Percentiles rank a stretch among this genome's conserved stretches.
These are phyloP conservation scores for Lophotis ruficrista DNA, from an alignment of 2,113 vertebrate genomes.

Conservation along the genomic window DNA sequence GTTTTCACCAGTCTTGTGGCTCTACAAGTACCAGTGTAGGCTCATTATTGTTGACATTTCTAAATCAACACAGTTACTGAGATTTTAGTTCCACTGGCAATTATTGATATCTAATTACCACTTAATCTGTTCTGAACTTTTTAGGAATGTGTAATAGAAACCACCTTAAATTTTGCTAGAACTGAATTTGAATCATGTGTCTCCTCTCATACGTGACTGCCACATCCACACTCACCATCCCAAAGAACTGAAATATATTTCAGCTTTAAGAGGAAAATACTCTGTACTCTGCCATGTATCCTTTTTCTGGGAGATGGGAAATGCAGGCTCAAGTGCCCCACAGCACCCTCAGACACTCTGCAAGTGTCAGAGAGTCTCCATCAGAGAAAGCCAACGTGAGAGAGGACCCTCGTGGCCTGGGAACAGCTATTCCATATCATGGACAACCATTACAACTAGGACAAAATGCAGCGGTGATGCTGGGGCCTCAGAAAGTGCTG, in stretches of 20 bases:
- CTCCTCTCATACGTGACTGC: background rate
- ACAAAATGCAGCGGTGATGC: background rate
- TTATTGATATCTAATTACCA: conserved; percentile 34
- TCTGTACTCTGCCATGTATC: background rate
- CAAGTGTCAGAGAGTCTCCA: background rate
- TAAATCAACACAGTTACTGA: background rate
- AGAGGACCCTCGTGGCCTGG: background rate
- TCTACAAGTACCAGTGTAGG: background rate
- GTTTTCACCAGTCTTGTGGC: background rate
- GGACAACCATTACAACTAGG: background rate
- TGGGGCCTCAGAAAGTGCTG: background rate
- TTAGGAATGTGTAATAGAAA: conserved; percentile 31
- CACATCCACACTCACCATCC: background rate
- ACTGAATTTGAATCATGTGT: background rate
- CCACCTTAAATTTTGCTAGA: conserved; percentile 1
- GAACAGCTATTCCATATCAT: background rate
- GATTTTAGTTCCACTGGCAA: background rate
- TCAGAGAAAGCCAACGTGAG: background rate
- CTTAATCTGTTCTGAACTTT: conserved; percentile 31
- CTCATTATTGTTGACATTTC: background rate
- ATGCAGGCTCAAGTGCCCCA: background rate
- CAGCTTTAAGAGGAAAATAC: background rate
- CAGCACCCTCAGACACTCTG: background rate
- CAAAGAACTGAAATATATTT: background rate
- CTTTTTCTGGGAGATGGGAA: background rate